Evolutionary conservation across 92 coral and sea anemone species (phyloP), one percentile per base, ranked within the genome.

Genomic region (Pocillopora meandrina): DNA sequence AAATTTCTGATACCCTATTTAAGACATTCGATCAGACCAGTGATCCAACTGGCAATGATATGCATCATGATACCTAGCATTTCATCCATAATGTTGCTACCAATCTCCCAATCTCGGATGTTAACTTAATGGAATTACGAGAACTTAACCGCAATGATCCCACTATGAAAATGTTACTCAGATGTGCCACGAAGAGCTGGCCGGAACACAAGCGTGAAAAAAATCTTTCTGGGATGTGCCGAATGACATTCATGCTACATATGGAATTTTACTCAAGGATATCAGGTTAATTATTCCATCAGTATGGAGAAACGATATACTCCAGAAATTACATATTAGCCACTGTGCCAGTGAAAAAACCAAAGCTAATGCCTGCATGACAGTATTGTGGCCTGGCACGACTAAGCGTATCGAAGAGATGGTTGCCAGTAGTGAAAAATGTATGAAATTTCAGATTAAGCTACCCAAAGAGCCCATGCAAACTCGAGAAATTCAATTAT

Each of bases 1-100:
- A 81, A 64, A 75, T 85, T 61, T 90, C 76, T 10, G 90, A 91
- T 81, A 89, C 95, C 20, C 81, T 89, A 34, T 89, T 86, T 2
- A 26, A 86, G 42, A 90, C 88, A 15, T 71, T 33, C 66, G 15
- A 75, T 26, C 66, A 85, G 78, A 62, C 79, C 49, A 74, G 63
- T 62, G 56, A 70, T 23, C 57, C 85, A 12, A 83, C 31, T 56
- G 80, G 61, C 18, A 72, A 65, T 79, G 85, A 80, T 36, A 78
- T 76, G 69, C 76, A 56, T 65, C 47, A 85, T 10, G 84, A 61
- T 72, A 78, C 71, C 79, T 74, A 75, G 66, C 14, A 84, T 17
- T 70, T 75, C 11, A 62, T 70, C 34, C 82, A 61, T 18, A 78
- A 71, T 78, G 62, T 59, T 5, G 10, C 10, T 59, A 15, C 64